phyloP scores from a whole-genome alignment of 2,113 vertebrate species.

The Sarotherodon lohbergeri region DNA sequence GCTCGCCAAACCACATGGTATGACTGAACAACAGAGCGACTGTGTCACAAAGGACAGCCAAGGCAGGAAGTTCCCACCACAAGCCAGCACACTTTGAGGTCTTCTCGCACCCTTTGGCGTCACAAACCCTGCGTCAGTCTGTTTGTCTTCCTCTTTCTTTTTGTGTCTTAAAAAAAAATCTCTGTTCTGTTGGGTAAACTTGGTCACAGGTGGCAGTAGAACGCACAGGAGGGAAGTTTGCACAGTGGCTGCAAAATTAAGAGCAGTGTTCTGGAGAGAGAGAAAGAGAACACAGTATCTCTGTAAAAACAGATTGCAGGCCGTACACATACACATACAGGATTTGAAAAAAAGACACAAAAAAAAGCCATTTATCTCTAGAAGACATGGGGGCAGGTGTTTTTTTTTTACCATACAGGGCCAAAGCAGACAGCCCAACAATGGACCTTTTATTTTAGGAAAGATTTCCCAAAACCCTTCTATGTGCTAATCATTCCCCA shows the following conservation, averaged over 20 bases:
- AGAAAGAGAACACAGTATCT: conserved; percentile 20
- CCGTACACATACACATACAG: not conserved
- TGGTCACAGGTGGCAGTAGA: not conserved
- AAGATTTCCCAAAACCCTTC: conserved; percentile 37
- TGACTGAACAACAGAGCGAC: not conserved
- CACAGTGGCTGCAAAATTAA: not conserved
- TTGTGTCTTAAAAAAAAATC: not conserved
- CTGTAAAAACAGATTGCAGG: conserved; percentile 36
- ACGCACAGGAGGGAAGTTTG: not conserved
- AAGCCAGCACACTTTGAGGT: not conserved
- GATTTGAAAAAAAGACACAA: not conserved
- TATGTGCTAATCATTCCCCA: conserved; percentile 6
- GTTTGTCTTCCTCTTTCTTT: not conserved
- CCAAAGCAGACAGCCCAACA: conserved; percentile 51
- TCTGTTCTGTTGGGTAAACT: not conserved
- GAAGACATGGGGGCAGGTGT: conserved; percentile 10
- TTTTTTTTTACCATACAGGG: conserved; percentile 5
- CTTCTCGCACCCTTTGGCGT: not conserved
- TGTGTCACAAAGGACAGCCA: not conserved
- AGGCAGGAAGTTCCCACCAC: conserved; percentile 29
- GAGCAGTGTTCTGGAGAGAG: conserved; percentile 17
- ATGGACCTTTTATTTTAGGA: conserved; percentile 52
- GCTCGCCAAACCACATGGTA: not conserved
- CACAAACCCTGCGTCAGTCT: not conserved
- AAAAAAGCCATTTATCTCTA: conserved; percentile 53